Conservation (phyloP, 2,113 vertebrate species). For the Thamnophis sirtalis region DNA sequence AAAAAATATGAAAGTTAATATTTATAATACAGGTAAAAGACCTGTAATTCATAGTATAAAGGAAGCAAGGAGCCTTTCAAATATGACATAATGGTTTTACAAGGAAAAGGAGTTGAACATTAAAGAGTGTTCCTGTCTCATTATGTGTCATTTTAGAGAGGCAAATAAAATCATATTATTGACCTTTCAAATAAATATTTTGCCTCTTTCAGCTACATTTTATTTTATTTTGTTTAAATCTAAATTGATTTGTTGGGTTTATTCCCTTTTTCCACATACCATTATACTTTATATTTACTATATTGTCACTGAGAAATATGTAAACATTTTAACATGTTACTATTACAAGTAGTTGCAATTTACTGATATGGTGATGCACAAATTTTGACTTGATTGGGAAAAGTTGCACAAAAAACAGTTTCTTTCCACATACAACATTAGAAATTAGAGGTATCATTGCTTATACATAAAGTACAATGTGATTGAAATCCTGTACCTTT, state of each 20-base stretch:
- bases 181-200: slow-evolving; percentile 18
- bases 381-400: neutral
- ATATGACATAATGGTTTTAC: slow-evolving; percentile 6
- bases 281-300: neutral
- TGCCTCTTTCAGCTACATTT: slow-evolving; percentile 6
- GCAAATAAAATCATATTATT: slow-evolving; percentile 20
- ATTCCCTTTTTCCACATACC: neutral
- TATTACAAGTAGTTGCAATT: neutral
- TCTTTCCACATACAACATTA: neutral
- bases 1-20: neutral
- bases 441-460: neutral
- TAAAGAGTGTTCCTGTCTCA: neutral
- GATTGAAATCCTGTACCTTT: neutral
- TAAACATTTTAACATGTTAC: neutral
- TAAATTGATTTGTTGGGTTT: neutral
- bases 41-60: slow-evolving; percentile 29
- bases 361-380: neutral
- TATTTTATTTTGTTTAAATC: neutral
- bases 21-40: slow-evolving; percentile 12
- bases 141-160: slow-evolving; percentile 23
- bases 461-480: neutral
- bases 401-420: neutral
- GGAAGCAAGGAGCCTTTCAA: slow-evolving; percentile 17
- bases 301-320: neutral
- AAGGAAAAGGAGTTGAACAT: neutral